Percentiles rank a stretch among this genome's conserved stretches.
phyloP scores from a whole-genome alignment of 2,888 invertebrate species.

The Liopterus haemorrhoidalis region DNA sequence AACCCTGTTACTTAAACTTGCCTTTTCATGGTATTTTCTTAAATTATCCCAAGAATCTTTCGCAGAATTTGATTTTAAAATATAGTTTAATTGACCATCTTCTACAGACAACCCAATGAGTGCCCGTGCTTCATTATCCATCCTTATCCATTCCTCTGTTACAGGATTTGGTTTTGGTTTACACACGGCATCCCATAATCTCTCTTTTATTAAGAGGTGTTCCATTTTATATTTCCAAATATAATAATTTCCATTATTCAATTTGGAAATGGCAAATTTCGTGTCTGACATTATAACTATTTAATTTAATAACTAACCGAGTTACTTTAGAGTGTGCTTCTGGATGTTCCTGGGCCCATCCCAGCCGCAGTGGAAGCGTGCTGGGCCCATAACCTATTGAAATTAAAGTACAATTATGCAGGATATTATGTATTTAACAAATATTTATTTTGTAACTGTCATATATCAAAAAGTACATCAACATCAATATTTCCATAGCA shows the following conservation, averaged over 20 bases:
- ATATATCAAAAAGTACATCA: no score
- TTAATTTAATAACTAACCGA: no score
- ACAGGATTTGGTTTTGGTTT: conserved; percentile 4
- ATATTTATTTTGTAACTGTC: no score
- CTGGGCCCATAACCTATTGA: conserved; percentile 83
- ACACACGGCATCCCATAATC: conserved; percentile 25
- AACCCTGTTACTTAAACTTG: conserved; percentile 18
- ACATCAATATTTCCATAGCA: no score
- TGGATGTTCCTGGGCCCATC: no score
- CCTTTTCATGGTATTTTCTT: conserved; percentile 20
- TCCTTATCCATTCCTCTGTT: conserved; percentile 21
- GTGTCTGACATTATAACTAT: no score
- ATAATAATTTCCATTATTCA: conserved; percentile 27
- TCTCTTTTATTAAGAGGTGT: conserved; percentile 25
- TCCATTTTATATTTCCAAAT: conserved; percentile 28
- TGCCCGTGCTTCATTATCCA: conserved; percentile 22
- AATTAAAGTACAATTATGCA: no score
- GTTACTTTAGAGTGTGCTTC: no score
- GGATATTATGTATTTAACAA: no score
- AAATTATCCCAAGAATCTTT: conserved; percentile 18
- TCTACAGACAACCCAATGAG: conserved; percentile 19
- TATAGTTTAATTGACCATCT: conserved; percentile 16
- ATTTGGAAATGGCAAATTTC: conserved; percentile 21
- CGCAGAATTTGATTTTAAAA: conserved; percentile 7
- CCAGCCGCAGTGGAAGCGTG: conserved; percentile 81